Evolutionary conservation across 2,888 invertebrate genomes (phyloP).

Genomic region (Toxonevra muliebris): DNA sequence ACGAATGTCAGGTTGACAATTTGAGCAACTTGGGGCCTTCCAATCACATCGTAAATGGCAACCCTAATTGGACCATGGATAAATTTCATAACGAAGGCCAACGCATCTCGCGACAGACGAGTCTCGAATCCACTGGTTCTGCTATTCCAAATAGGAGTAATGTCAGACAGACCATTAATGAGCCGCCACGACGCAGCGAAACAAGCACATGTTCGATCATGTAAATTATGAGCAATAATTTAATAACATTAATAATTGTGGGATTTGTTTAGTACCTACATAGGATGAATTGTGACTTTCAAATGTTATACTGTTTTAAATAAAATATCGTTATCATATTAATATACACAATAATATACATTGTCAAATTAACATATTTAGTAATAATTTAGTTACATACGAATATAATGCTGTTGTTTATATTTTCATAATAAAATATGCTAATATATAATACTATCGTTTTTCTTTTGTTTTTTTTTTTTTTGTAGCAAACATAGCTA

Average conservation of each 20-base stretch:
- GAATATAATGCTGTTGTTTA: too few species aligned
- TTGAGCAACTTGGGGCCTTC: conserved; percentile 12
- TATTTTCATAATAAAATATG: too few species aligned
- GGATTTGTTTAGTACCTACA: background rate
- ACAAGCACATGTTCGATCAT: conserved; percentile 49
- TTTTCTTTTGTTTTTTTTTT: too few species aligned
- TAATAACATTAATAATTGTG: background rate
- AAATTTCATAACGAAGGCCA: conserved; percentile 1
- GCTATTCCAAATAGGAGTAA: background rate
- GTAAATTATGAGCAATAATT: conserved; percentile 39
- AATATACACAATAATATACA: background rate
- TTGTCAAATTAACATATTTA: conserved; percentile 3
- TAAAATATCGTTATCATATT: conserved; percentile 1
- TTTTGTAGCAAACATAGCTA: too few species aligned
- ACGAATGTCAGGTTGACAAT: conserved; percentile 14
- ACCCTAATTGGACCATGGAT: conserved; percentile 19
- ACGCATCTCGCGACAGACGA: conserved; percentile 16
- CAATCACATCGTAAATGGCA: conserved; percentile 10
- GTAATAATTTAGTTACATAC: too few species aligned
- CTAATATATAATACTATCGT: too few species aligned
- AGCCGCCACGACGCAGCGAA: conserved; percentile 31
- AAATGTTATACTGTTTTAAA: conserved; percentile 6
- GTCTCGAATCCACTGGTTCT: conserved; percentile 9
- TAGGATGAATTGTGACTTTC: background rate
- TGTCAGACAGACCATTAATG: conserved; percentile 13